phyloP scores from a whole-genome alignment of 1,140 invertebrate genomes.

The Pentalonia nigronervosa region DNA sequence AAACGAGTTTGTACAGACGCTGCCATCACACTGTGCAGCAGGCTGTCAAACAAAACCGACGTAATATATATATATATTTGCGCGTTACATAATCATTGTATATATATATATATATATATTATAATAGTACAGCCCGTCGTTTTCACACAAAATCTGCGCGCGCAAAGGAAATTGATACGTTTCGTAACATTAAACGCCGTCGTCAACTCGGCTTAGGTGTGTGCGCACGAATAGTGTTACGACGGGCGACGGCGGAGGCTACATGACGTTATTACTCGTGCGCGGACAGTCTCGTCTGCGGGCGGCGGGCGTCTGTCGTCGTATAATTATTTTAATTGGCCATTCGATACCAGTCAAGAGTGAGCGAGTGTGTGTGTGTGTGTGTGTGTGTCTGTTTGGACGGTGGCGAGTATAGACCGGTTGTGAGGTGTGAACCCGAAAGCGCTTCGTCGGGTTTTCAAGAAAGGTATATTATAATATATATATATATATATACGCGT shows the following conservation, averaged over 20 bases:
- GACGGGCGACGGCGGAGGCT: neutral
- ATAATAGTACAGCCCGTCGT: neutral
- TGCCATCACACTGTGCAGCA: neutral
- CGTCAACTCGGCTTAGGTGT: neutral
- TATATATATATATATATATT: too few relatives aligned
- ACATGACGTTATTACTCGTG: neutral
- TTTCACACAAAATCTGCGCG: neutral
- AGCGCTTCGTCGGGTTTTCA: constrained; percentile 53
- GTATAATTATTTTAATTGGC: constrained; percentile 53
- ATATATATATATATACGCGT: neutral
- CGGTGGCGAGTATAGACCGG: constrained; percentile 17
- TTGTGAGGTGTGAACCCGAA: constrained; percentile 57
- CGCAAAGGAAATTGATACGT: neutral
- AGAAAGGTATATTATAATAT: constrained; percentile 19
- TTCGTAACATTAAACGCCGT: constrained; percentile 16
- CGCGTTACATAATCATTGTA: neutral
- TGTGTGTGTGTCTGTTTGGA: too few relatives aligned
- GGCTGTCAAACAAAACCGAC: neutral
- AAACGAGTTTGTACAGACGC: neutral
- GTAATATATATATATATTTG: neutral
- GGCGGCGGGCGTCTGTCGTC: neutral
- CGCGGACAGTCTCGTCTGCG: neutral
- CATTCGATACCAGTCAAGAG: constrained; percentile 39
- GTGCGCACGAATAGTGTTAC: constrained; percentile 6
- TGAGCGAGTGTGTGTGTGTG: neutral